A percentile compares a stretch with the other conserved stretches of the same genome.
These are phyloP conservation scores for Penaeus monodon DNA, from an alignment of 2,888 invertebrate genomes.

Conservation along the genomic window DNA sequence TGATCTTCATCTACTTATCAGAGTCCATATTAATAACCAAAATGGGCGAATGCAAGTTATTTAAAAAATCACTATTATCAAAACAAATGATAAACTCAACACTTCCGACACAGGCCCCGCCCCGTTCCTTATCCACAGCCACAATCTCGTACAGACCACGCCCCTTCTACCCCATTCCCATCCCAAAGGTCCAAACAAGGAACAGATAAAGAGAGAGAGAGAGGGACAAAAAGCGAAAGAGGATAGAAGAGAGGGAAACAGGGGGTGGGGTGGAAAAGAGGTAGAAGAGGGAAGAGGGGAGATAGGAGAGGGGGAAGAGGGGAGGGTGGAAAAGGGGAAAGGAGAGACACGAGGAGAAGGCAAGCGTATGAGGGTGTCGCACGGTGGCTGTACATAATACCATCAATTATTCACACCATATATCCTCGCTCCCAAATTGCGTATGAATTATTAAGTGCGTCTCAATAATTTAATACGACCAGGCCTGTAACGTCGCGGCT, in stretches of 20 bases:
- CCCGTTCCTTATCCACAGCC: no score
- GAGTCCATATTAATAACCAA: no score
- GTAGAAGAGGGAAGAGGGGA: neutral
- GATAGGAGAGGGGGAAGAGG: neutral
- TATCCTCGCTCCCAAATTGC: slow-evolving; percentile 61
- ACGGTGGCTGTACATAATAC: slow-evolving; percentile 54
- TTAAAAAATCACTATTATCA: no score
- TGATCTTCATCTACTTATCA: no score
- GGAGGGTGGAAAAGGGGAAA: neutral
- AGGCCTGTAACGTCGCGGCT: slow-evolving; percentile 13
- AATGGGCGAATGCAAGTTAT: no score
- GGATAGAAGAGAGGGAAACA: neutral
- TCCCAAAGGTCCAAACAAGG: no score
- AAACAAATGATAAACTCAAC: no score
- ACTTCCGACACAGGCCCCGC: no score
- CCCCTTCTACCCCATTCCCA: no score
- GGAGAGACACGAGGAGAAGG: slow-evolving; percentile 5
- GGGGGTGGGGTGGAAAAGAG: neutral
- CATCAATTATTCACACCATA: slow-evolving; percentile 59
- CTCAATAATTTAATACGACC: slow-evolving; percentile 61
- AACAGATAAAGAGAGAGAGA: no score
- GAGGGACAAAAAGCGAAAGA: no score
- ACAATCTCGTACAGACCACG: no score
- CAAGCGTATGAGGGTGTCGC: slow-evolving; percentile 27
- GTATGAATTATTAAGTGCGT: slow-evolving; percentile 59